These are phyloP conservation scores for Agrochola lota DNA, from an alignment of 2,888 invertebrate species.

Conservation along the genomic window DNA sequence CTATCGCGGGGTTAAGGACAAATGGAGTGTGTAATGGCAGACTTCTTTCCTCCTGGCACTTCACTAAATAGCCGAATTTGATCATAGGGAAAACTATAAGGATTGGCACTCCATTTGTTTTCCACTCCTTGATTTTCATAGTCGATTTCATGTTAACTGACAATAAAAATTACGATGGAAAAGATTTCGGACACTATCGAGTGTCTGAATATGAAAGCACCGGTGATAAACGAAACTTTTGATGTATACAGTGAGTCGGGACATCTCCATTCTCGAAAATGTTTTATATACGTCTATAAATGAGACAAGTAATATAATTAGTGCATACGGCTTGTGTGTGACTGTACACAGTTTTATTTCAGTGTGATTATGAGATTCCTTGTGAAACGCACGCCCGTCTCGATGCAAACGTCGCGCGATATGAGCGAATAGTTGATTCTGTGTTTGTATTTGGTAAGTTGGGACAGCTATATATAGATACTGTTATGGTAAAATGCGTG, in stretches of 20 bases:
- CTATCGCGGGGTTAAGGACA: slow-evolving; percentile 32
- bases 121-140: slow-evolving; percentile 39
- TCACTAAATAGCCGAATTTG: slow-evolving; percentile 17
- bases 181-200: slow-evolving; percentile 41
- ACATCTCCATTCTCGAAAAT: slow-evolving; percentile 48
- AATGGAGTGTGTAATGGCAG: slow-evolving; percentile 31
- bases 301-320: slow-evolving; percentile 59
- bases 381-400: slow-evolving; percentile 60
- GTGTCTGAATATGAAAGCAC: slow-evolving; percentile 42
- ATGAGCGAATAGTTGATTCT: slow-evolving; percentile 85
- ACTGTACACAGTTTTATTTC: slow-evolving; percentile 66
- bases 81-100: slow-evolving; percentile 3
- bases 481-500: slow-evolving; percentile 77
- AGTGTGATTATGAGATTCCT: slow-evolving; percentile 62
- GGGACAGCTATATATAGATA: slow-evolving; percentile 86
- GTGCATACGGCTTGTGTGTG: slow-evolving; percentile 68
- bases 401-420: slow-evolving; percentile 68
- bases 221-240: slow-evolving; percentile 51
- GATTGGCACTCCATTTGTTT: slow-evolving; percentile 50
- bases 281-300: slow-evolving; percentile 61
- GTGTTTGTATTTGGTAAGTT: slow-evolving; percentile 87
- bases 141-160: slow-evolving; percentile 61
- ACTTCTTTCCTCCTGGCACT: not conserved
- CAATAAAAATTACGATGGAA: slow-evolving; percentile 59
- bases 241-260: slow-evolving; percentile 46